Conservation (phyloP, 2,113 vertebrate species). For the Corydoras maculifer region DNA sequence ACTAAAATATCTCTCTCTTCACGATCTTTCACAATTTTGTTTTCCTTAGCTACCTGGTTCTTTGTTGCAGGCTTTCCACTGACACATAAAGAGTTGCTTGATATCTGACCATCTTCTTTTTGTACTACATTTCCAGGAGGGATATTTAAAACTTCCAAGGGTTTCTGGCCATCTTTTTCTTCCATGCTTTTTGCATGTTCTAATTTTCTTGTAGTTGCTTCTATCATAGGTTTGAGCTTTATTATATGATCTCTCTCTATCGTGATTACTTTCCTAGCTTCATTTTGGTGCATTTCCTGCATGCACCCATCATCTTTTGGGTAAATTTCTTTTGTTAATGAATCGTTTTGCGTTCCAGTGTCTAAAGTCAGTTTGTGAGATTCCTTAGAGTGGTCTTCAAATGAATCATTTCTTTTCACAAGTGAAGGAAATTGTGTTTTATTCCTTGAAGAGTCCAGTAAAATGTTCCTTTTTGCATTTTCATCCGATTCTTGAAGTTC, state of each 20-base stretch:
- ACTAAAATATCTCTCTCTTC: no score
- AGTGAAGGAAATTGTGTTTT: slow-evolving; percentile 37
- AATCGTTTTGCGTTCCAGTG: no score
- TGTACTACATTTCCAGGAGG: background rate
- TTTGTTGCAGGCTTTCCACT: background rate
- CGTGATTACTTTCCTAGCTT: no score
- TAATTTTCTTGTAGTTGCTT: no score
- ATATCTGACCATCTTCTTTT: background rate
- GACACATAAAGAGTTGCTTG: background rate
- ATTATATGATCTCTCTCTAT: no score
- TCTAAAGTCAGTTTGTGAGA: no score
- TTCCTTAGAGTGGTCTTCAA: background rate
- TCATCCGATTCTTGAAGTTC: slow-evolving; percentile 26
- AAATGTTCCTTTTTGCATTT: slow-evolving; percentile 20
- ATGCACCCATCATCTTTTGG: no score
- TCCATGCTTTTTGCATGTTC: no score
- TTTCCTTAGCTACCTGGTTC: background rate
- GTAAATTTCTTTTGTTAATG: no score
- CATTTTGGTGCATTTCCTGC: no score
- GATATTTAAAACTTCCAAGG: background rate
- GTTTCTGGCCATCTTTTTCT: no score
- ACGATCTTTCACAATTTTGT: background rate
- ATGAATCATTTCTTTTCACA: slow-evolving; percentile 16
- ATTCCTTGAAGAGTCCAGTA: slow-evolving; percentile 11
- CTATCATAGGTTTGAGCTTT: no score